phyloP scores from a whole-genome alignment of 2,888 invertebrate species.

The Epirrita christyi region DNA sequence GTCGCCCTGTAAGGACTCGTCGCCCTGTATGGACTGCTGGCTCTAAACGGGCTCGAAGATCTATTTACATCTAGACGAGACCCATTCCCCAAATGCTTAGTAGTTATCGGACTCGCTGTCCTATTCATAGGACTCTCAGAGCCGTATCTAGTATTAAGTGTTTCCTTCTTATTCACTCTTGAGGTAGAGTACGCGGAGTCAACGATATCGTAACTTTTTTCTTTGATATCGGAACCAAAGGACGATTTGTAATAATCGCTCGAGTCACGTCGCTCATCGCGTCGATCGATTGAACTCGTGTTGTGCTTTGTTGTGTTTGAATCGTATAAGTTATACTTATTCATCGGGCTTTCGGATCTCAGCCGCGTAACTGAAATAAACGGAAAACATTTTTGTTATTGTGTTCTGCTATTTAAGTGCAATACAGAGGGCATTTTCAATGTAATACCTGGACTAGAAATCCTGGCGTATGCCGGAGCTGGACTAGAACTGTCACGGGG shows the following conservation, averaged over 20 bases:
- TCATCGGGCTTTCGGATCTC: conserved; percentile 78
- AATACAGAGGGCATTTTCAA: background rate
- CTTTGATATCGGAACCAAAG: conserved; percentile 68
- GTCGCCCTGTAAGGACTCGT: conserved; percentile 75
- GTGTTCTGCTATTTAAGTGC: background rate
- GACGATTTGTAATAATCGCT: conserved; percentile 76
- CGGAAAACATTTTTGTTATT: conserved; percentile 8
- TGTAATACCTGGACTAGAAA: conserved; percentile 77
- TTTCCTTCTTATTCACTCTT: conserved; percentile 70
- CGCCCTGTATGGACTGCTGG: conserved; percentile 71
- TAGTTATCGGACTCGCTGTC: conserved; percentile 80
- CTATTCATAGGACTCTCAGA: conserved; percentile 76
- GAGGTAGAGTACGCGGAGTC: conserved; percentile 76
- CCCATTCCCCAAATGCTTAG: conserved; percentile 81
- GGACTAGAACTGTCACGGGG: conserved; percentile 75
- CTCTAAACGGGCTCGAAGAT: conserved; percentile 67
- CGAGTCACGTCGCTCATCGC: conserved; percentile 73
- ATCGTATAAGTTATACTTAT: conserved; percentile 72
- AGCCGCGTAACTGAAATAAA: conserved; percentile 71
- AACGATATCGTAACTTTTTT: conserved; percentile 74
- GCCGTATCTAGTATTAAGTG: conserved; percentile 62
- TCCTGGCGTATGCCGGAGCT: conserved; percentile 78
- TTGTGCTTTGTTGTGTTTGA: conserved; percentile 62
- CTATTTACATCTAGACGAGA: conserved; percentile 79
- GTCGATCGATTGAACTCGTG: conserved; percentile 72